These are phyloP conservation scores for Anas platyrhynchos DNA, from an alignment of 2,113 vertebrate genomes.

Conservation along the genomic window DNA sequence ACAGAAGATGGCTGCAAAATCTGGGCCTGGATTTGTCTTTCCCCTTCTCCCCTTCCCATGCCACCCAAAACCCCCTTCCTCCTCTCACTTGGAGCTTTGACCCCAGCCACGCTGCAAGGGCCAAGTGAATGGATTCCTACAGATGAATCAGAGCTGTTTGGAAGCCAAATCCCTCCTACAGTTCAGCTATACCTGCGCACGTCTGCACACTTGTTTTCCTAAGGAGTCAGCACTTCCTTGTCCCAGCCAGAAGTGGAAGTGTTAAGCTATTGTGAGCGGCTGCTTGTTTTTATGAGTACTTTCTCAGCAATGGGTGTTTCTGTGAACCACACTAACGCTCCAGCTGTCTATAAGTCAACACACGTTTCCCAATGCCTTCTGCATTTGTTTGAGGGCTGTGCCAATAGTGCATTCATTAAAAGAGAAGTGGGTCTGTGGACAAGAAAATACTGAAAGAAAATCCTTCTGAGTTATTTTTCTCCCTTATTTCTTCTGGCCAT, in stretches of 20 bases:
- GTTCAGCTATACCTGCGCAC: neutral
- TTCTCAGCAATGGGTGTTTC: constrained; percentile 25
- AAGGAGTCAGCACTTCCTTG: neutral
- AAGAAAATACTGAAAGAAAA: neutral
- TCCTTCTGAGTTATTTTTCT: neutral
- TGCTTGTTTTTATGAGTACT: constrained; percentile 7
- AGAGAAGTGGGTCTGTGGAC: neutral
- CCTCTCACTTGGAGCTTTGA: neutral
- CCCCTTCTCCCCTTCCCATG: neutral
- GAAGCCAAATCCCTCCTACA: neutral
- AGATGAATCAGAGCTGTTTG: neutral
- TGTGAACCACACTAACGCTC: neutral
- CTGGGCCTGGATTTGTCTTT: neutral
- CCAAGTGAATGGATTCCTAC: neutral
- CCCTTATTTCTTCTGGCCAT: neutral
- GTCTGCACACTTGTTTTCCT: neutral
- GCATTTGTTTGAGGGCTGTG: neutral
- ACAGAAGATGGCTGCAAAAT: neutral
- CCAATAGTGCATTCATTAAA: neutral
- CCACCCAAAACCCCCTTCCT: neutral
- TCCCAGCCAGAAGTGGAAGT: constrained; percentile 3
- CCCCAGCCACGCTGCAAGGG: accelerated
- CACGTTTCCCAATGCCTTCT: neutral
- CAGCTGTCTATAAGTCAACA: constrained; percentile 24
- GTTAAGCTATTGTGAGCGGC: neutral